Evolutionary conservation across 2,113 vertebrate species (phyloP).

Genomic region (Poecile atricapillus): DNA sequence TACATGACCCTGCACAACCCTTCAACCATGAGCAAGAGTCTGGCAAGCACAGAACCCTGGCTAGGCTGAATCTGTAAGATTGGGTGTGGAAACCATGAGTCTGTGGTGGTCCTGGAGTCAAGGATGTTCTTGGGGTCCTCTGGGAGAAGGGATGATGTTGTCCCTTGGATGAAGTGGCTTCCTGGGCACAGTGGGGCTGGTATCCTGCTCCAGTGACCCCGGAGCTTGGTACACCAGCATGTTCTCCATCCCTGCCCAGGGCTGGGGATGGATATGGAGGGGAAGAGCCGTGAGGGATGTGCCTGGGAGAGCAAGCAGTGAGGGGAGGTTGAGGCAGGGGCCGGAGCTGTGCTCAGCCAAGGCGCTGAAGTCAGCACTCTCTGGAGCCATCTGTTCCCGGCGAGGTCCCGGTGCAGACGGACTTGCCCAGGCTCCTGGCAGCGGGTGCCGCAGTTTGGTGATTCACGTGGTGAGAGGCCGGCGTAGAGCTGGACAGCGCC

Average conservation of each 20-base stretch:
- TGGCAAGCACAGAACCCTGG: rapidly evolving
- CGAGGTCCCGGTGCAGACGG: background rate
- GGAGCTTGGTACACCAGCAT: rapidly evolving
- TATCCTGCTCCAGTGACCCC: rapidly evolving
- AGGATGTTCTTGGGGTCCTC: background rate
- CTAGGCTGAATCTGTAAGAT: background rate
- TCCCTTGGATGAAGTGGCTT: background rate
- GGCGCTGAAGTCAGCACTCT: slow-evolving; percentile 28
- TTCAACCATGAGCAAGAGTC: rapidly evolving
- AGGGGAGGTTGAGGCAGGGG: background rate
- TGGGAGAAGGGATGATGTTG: background rate
- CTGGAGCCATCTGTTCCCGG: slow-evolving; percentile 45
- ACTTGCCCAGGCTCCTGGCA: background rate
- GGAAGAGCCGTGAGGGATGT: rapidly evolving
- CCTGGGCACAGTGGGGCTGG: background rate
- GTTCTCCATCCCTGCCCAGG: rapidly evolving
- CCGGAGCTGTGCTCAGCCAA: background rate
- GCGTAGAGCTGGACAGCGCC: background rate
- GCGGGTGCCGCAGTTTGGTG: background rate
- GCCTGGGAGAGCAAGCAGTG: rapidly evolving
- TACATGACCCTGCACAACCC: background rate
- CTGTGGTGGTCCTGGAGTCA: background rate
- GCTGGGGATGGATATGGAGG: background rate
- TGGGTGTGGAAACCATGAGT: background rate
- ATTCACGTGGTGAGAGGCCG: background rate